Evolutionary conservation across 2,113 vertebrate genomes (phyloP), one percentile per base, ranked within the genome.

Genomic region (Nerophis ophidion): DNA sequence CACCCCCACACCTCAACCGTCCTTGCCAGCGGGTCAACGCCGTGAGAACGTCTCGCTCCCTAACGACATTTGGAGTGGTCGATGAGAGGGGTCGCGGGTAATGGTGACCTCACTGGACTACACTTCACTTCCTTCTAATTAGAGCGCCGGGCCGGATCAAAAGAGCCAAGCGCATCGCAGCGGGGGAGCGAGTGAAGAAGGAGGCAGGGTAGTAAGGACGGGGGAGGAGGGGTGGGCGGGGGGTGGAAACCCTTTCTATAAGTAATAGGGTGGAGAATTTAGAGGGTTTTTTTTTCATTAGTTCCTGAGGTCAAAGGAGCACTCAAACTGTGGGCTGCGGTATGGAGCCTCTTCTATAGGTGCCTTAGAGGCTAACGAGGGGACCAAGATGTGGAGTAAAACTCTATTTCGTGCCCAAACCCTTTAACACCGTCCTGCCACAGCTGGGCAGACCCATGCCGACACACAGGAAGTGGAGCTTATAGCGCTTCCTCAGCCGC

Each of bases 51-150:
- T 85, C 76, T 76, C 68, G 70, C 81, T 88, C 88, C 70, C 82
- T 87, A 90, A 92, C 89, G 90, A 90, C 91, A 93, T 92, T 93
- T 89, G 88, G 92, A 91, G 89, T 90, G 91, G 92, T 92, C 92
- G 91, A 93, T 91, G 91, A 91, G 92, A 92, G 86, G 86, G 87
- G 87, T 89, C 85, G 81, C 14, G 77, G 82, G 87, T 91, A 92
- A 92, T 93, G 92, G 93, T 92, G 93, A 90, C 90, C 91, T 92
- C 92, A 89, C 93, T 92, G 92, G 88, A 93, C 93, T 93, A 92
- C 93, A 94, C 93, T 96, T 92, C 90, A 93, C 93, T 95, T 95
- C 95, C 93, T 95, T 92, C 94, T 94, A 97, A 97, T 97, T 95
- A 96, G 91, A 90, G 90, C 88, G 82, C 90, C 91, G 91, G 86